Base-by-base conservation (phyloP, 2,113 vertebrate species). In the Chaetorhynchus papuensis region DNA sequence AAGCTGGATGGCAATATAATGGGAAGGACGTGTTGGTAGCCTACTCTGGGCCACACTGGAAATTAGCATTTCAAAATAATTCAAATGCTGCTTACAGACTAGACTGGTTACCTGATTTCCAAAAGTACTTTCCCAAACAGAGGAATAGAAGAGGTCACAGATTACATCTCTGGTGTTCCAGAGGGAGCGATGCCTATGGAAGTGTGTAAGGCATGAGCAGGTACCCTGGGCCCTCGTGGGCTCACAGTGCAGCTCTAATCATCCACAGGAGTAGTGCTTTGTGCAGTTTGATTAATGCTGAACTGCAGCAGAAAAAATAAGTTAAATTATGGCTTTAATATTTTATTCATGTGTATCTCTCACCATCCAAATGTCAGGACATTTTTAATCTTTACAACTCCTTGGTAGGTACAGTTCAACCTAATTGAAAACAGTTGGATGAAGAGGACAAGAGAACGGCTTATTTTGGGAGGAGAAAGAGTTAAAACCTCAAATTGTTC, bases 1-100 rank as follows among this genome's bases (percentile, higher is more conserved):
- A 90, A 85, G 90, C 96, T 94, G 74, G 49, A 7, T 82, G 83
- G 70, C 82, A 97, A 90, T 86, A 28, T 9, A 42, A 60, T 22
- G 81, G 94, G 96, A 74, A 93, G n/a, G 64, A 22, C 6, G 28
- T 52, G 47, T 59, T 79, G 69, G 50, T 83, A 47, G 75, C 75
- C 74, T 95, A 10, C 74, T 93, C 52, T 37, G 5, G 76, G 49
- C 85, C 52, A 76, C 31, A 3, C 78, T 96, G 74, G 81, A 64
- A 84, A 90, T 95, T 16, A 83, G 53, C 71, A 63, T 61, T 87
- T 93, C 79, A 82, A 92, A 91, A 75, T 66, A 41, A 93, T 90
- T 91, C 84, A 31, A 79, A 13, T 94, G 15, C 78, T 71, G 42
- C 83, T 65, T 54, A 6, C 69, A 90, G 74, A 28, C 76, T 81